phyloP scores from a whole-genome alignment of 2,888 invertebrate species.

The Nomada ferruginata region DNA sequence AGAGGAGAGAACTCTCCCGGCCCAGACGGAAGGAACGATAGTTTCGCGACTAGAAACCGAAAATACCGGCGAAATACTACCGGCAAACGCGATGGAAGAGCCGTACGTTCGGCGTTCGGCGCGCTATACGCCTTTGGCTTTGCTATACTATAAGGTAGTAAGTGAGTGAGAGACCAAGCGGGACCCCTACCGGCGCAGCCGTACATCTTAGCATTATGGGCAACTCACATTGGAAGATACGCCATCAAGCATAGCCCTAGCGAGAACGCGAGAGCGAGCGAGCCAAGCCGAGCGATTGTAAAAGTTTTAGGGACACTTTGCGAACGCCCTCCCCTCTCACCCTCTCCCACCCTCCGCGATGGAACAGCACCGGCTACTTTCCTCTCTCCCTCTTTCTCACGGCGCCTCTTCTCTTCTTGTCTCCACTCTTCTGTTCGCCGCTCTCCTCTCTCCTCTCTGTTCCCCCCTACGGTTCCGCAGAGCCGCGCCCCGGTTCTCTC shows the following conservation, averaged over 20 bases:
- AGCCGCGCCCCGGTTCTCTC: slow-evolving; percentile 75
- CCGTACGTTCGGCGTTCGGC: slow-evolving; percentile 69
- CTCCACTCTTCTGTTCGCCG: slow-evolving; percentile 53
- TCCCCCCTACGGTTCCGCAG: slow-evolving; percentile 66
- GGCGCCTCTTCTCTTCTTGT: slow-evolving; percentile 43
- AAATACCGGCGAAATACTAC: slow-evolving; percentile 64
- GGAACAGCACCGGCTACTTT: slow-evolving; percentile 24
- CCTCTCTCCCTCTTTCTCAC: slow-evolving; percentile 47
- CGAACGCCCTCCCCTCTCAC: slow-evolving; percentile 83
- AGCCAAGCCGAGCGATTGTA: slow-evolving; percentile 86
- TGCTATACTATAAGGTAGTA: slow-evolving; percentile 83
- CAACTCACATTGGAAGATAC: slow-evolving; percentile 89
- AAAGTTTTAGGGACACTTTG: slow-evolving; percentile 88
- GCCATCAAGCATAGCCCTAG: slow-evolving; percentile 87
- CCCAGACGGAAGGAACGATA: slow-evolving; percentile 19
- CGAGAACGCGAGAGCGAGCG: slow-evolving; percentile 84
- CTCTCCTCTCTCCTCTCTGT: slow-evolving; percentile 39
- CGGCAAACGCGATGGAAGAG: slow-evolving; percentile 75
- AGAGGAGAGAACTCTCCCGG: not conserved
- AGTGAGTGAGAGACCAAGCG: slow-evolving; percentile 78
- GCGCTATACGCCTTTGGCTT: slow-evolving; percentile 77
- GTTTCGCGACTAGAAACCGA: slow-evolving; percentile 52
- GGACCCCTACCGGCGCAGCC: slow-evolving; percentile 86
- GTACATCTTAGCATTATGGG: slow-evolving; percentile 88
- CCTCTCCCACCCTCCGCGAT: slow-evolving; percentile 54